Evolutionary conservation across 2,888 invertebrate genomes (phyloP), one percentile per base, ranked within the genome.

Genomic region (Pammene fasciana): DNA sequence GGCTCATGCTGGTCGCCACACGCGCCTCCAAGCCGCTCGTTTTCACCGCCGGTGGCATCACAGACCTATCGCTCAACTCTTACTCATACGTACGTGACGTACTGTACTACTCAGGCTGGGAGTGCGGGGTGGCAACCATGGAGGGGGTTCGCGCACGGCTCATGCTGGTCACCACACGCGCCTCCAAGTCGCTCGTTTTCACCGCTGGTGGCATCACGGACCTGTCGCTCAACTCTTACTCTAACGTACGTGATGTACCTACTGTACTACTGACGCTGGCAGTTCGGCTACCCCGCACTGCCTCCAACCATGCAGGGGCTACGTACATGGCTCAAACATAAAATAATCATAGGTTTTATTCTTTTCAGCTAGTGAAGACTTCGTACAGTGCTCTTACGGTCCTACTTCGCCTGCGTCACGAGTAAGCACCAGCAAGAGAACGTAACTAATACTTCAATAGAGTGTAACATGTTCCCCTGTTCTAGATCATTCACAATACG

Each of bases 371-470:
- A 78, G 86, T 92, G 78, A 91, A 90, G 76, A 81, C 88, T 5
- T 90, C 91, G 0, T 91, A 92, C 77, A 89, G 87, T 70, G 90
- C 89, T 26, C 78, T 92, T 0, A 90, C 90, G 18, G 79, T 91
- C 48, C 75, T 92, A 45, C 82, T 91, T 14, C 78, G 86, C 61
- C 80, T 86, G 56, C 79, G 81, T 66, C 68, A 76, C 57, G 74
- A 75, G 54, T 78, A 73, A 67, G 10, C 18, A 50, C 5, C 13
- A 26, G 8, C 13, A 55, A 4, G n/a, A 16, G 36, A 38, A 9
- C 45, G 14, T 65, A 18, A 52, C 65, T 46, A 65, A 54, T 46
- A 13, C 11, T 57, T 64, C 16, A 68, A 68, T 48, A 9, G 48
- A 41, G 16, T 62, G 2, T 48, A 43, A 62, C 61, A 62, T 26